Evolutionary conservation across 2,888 invertebrate genomes (phyloP), one percentile per base, ranked within the genome.

Genomic region (Nemapogon koenigi): DNA sequence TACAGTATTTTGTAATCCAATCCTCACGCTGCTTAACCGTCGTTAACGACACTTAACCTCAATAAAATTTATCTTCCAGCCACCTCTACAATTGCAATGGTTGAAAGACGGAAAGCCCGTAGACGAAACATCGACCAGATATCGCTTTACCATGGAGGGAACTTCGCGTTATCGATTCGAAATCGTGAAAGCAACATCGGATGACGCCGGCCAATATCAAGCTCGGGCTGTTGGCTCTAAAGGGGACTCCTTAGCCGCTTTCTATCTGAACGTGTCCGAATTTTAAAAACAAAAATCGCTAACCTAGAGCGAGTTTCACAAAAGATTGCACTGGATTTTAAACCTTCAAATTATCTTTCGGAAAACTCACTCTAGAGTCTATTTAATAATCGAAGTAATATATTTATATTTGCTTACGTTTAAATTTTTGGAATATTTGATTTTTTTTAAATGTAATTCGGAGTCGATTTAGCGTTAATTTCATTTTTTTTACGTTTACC

Each of bases 41-140:
- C n/a, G n/a, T n/a, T n/a, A n/a, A n/a, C n/a, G n/a, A n/a, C n/a
- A n/a, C n/a, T n/a, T n/a, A n/a, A n/a, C n/a, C n/a, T n/a, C n/a
- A n/a, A n/a, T n/a, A n/a, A n/a, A n/a, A n/a, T n/a, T 44, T 25
- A 3, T 30, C 41, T 50, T 41, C 41, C 65, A 82, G 57, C 79
- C 84, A 56, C 83, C 86, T 50, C 75, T 88, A 49, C 85, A 86
- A 62, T 78, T 88, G 39, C 83, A 82, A 49, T 97, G 97, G 96
- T 80, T 91, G 57, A 96, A 96, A 80, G 95, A 97, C 80, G 94
- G 94, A 53, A 91, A 91, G 59, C 86, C 88, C 39, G 85, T 97
- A 50, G 90, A 92, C 60, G 94, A 94, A 60, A 81, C 81, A 16
- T 82, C 83, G 33, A 76, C 87, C 41, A 85, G 90, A 59, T 91